Conservation (phyloP, 2,113 vertebrate genomes). For the Hystrix cristata region DNA sequence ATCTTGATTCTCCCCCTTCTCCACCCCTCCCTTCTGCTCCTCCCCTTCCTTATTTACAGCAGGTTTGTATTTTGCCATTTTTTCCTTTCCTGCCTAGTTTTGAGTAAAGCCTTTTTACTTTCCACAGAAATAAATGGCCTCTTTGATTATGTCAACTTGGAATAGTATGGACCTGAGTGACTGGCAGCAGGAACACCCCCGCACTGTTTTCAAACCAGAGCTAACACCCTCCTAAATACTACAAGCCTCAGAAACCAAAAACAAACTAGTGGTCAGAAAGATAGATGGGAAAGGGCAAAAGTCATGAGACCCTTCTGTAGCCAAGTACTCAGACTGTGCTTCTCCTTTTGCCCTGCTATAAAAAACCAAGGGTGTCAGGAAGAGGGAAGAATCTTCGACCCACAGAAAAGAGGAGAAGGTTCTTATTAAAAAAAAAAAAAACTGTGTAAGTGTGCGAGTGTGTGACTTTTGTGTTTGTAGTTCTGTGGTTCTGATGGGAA, state of each 20-base stretch:
- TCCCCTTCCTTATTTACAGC: too few species aligned
- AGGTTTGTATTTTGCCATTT: too few species aligned
- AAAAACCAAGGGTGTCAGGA: neutral
- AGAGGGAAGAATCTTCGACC: constrained; percentile 21
- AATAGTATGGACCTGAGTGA: neutral
- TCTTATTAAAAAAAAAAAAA: neutral
- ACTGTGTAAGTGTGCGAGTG: neutral
- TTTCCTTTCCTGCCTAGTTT: neutral
- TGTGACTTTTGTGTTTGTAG: neutral
- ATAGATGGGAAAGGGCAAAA: neutral
- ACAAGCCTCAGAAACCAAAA: neutral
- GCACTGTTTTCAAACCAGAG: constrained; percentile 6
- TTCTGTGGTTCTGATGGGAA: neutral
- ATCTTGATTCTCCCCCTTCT: too few species aligned
- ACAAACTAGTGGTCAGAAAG: neutral
- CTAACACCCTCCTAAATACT: neutral
- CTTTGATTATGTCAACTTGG: neutral
- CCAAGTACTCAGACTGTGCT: neutral
- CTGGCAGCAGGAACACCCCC: neutral
- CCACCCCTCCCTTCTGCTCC: too few species aligned
- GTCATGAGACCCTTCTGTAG: neutral
- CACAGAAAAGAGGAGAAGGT: neutral
- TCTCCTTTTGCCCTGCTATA: neutral
- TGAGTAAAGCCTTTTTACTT: neutral
- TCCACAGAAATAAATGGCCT: neutral